Evolutionary conservation across 2,888 invertebrate species (phyloP).

Genomic region (Saturnia pavonia): DNA sequence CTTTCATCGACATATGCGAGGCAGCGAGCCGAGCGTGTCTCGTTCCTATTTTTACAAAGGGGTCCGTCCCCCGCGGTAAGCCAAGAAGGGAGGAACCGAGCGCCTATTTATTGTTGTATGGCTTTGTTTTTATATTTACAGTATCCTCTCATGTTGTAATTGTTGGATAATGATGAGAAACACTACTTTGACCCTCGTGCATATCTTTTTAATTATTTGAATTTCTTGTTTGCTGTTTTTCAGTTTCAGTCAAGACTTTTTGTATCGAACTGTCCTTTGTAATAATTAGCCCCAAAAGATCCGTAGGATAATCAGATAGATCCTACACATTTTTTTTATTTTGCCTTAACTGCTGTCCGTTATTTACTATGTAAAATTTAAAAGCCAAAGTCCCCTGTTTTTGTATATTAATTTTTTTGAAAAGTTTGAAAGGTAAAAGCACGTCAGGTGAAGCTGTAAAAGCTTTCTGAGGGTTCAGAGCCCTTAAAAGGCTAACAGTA

Average conservation of each 20-base stretch:
- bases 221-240: background rate
- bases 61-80: slow-evolving; percentile 57
- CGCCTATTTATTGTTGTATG: slow-evolving; percentile 67
- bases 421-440: too few species aligned
- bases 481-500: too few species aligned
- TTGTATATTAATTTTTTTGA: too few species aligned
- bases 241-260: background rate
- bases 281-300: too few species aligned
- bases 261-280: too few species aligned
- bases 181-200: background rate
- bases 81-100: slow-evolving; percentile 50
- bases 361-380: too few species aligned
- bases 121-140: slow-evolving; percentile 75
- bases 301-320: too few species aligned
- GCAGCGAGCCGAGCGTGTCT: slow-evolving; percentile 26
- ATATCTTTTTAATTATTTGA: background rate
- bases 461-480: too few species aligned
- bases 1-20: slow-evolving; percentile 46
- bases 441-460: too few species aligned
- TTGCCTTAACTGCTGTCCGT: too few species aligned
- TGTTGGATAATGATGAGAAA: slow-evolving; percentile 61
- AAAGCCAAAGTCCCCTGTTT: too few species aligned
- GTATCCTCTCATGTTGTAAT: slow-evolving; percentile 66
- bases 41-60: slow-evolving; percentile 55
- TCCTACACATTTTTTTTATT: too few species aligned